Base-by-base conservation (phyloP, 2,113 vertebrate genomes). In the Alosa alosa region DNA sequence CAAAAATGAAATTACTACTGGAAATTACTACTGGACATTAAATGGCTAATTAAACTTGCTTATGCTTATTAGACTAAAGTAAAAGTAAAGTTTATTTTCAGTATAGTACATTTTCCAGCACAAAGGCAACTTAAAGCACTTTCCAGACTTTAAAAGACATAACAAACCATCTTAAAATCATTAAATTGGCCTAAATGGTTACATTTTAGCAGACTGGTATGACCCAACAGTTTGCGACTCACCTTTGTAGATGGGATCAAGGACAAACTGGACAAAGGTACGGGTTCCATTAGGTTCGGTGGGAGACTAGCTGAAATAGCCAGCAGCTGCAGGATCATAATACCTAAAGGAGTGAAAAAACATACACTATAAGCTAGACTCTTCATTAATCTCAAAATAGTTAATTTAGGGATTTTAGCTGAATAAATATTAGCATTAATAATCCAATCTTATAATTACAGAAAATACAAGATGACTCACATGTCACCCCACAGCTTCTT, bases 181-280 rank as follows among this genome's bases (percentile, higher is more conserved):
- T 31, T 31, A 31, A 31, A 31, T 31, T 31, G 31, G 31, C 31
- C 31, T 31, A 31, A 31, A 31, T 31, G 31, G 31, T 31, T 31
- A 31, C 31, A 31, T 31, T 31, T 31, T 31, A 31, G 31, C 31
- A 31, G 31, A 31, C 31, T 31, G 31, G 31, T 31, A 39, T 55
- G 36, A 22, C 31, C 31, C 1, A 1, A 25, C 1, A 49, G 3
- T 9, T 31, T 1, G 10, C 20, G 47, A 3, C 22, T 92, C 90
- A 99, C 98, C 98, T 96, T 99, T 99, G 88, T 97, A 99, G 91
- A 99, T 98, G 82, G 98, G 98, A 83, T 99, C 97, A 88, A 99
- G 93, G 86, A 99, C 93, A 81, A 99, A 96, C 90, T 99, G 94
- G 90, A 96, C 93, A 90, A 99, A 99, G 8, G 97, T 98, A 3